Evolutionary conservation across 1,140 invertebrate genomes (phyloP).

Genomic region (Drosophila ambigua): DNA sequence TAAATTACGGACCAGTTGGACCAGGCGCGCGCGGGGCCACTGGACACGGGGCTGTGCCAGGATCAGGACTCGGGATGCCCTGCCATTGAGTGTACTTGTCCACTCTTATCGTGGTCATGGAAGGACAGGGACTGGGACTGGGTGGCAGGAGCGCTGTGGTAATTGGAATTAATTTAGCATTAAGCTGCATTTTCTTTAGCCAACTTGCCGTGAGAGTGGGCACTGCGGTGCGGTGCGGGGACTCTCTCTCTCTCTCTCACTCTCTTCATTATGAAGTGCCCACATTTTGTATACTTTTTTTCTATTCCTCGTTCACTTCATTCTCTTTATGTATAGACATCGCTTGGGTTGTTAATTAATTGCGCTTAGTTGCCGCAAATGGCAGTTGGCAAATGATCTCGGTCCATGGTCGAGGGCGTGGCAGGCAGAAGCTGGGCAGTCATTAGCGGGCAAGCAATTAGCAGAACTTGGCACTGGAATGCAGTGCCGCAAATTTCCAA

Average conservation of each 20-base stretch:
- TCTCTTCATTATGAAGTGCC: slow-evolving; percentile 60
- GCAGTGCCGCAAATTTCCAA: slow-evolving; percentile 15
- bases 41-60: slow-evolving; percentile 11
- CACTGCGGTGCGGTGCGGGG: slow-evolving; percentile 8
- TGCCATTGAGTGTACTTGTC: slow-evolving; percentile 48
- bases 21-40: not conserved
- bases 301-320: slow-evolving; percentile 58
- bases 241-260: slow-evolving; percentile 16
- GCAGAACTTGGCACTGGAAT: slow-evolving; percentile 42
- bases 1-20: slow-evolving; percentile 54
- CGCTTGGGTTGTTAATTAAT: slow-evolving; percentile 68
- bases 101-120: slow-evolving; percentile 42
- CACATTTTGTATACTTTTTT: slow-evolving; percentile 80
- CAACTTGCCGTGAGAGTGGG: slow-evolving; percentile 44
- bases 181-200: slow-evolving; percentile 80
- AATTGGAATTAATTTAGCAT: slow-evolving; percentile 82
- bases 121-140: slow-evolving; percentile 26
- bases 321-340: slow-evolving; percentile 16
- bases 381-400: slow-evolving; percentile 59
- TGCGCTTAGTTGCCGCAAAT: slow-evolving; percentile 74
- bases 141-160: slow-evolving; percentile 46
- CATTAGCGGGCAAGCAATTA: slow-evolving; percentile 64
- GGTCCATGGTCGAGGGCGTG: slow-evolving; percentile 41
- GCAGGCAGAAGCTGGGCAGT: slow-evolving; percentile 37
- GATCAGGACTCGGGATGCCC: slow-evolving; percentile 15